These are phyloP conservation scores for Cichladusa arquata DNA, from an alignment of 2,113 vertebrate genomes.

Conservation along the genomic window DNA sequence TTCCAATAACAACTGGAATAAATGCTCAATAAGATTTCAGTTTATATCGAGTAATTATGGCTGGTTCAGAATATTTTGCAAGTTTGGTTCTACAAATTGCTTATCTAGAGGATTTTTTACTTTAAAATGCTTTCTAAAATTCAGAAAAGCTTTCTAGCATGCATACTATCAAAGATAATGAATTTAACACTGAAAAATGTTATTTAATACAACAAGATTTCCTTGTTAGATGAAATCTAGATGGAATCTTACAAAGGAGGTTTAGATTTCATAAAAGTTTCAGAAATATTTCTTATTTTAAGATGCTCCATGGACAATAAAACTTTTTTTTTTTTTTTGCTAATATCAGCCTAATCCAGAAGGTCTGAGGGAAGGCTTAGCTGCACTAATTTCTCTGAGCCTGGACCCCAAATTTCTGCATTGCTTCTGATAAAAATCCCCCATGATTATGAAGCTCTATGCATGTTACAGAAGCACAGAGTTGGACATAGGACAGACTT, in stretches of 20 bases:
- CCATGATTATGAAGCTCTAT: not conserved
- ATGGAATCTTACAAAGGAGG: not conserved
- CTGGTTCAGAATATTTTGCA: not conserved
- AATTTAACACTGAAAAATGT: not conserved
- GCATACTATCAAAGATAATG: not conserved
- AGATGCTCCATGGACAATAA: not conserved
- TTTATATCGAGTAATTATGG: not conserved
- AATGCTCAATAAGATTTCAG: not conserved
- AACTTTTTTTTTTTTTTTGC: not conserved
- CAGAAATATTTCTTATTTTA: not conserved
- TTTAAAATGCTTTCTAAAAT: not conserved
- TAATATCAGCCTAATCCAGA: not conserved
- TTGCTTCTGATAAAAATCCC: not conserved
- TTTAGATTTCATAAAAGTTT: not conserved
- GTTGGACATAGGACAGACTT: not conserved
- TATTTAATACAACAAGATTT: not conserved
- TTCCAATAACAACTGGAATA: not conserved
- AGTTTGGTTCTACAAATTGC: not conserved
- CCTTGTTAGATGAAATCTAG: not conserved
- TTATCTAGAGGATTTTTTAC: not conserved
- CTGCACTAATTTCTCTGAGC: not conserved
- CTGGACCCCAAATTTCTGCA: not conserved
- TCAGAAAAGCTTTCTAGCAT: not conserved
- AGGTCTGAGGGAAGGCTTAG: not conserved
- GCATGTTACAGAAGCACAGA: not conserved